Base-by-base conservation (phyloP, 2,797 vertebrate species). In the Mormyrops boulengeri region DNA sequence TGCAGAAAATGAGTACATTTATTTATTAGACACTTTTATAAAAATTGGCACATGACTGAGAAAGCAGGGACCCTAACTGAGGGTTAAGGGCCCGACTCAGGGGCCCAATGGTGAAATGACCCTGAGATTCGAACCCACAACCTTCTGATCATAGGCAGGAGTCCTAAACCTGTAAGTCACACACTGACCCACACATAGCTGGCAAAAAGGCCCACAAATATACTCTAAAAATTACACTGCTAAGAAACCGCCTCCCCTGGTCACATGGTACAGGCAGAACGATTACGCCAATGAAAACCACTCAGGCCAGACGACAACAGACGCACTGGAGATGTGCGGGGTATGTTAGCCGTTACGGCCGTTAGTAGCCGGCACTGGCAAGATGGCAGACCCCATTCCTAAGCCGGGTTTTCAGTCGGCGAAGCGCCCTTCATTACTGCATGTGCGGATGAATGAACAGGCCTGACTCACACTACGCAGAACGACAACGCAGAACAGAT, bases 381-480 rank as follows among this genome's bases (percentile, higher is more conserved):
- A 30, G 44, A 5, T 26, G 49, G 49, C 49, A 44, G 17, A 49
- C 9, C n/a, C 17, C 1, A 1, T 2, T 11, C 38, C 1, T 4
- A 11, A n/a, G 30, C 30, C 12, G 30, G 34, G 44, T n/a, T 4
- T 22, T 52, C n/a, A 50, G 44, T 19, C 38, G 2, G 47, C 9
- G 19, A 49, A 47, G 9, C 19, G 4, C 26, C 82, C 49, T 50
- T 41, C 57, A 73, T 22, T 57, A 34, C 62, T 11, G 86, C 34
- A 69, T 57, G 55, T 85, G 88, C 22, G 88, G 50, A 53, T 73
- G 85, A 53, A 89, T 49, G 87, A 85, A 88, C 47, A 86, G 62
- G 53, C 86, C 12, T 60, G 69, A 88, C 26, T 84, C 73, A 80
- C 38, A 44, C 82, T 41, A 53, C 26, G 66, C 50, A 73, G 41